Evolutionary conservation across 2,797 vertebrate species (phyloP), one percentile per base, ranked within the genome.

Genomic region (Bufotes viridis): DNA sequence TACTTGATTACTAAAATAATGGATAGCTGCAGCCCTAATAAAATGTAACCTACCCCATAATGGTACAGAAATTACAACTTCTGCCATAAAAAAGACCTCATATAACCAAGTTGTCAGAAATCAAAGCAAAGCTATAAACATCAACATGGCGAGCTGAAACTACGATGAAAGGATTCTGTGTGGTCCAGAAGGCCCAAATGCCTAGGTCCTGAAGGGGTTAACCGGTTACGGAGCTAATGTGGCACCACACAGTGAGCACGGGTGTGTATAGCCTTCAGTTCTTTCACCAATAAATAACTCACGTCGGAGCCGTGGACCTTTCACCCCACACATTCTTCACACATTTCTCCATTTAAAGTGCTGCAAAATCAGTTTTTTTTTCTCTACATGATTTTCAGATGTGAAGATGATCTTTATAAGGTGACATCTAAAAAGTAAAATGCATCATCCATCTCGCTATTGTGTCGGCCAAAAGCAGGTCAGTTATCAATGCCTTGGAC

Each of bases 311-410:
- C 4, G 24, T 5, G 22, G 63, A 65, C 80, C 61, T 81, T 81
- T 67, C 60, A 65, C 80, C 80, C 58, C 9, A 67, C 29, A 81
- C 80, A 81, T 81, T 67, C 60, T 67, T 81, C 20, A 53, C 61
- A 81, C 60, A 53, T 81, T 60, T 49, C 18, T 65, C 67, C 65
- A 67, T 29, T 81, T 65, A 22, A 42, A 81, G 53, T 81, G 24
- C 10, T 2, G 57, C 17, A 78, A 78, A 24, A 11, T 55, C 11
- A 9, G 57, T 61, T 34, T 26, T 79, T 15, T 26, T 24, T 26
- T 14, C 26, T 57, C n/a, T 17, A 78, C 18, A 61, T 11, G 11
- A 60, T 12, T 42, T 42, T 24, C n/a, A 63, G 15, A 61, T 60
- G 57, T 80, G 24, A 15, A 26, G 14, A 26, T 14, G 24, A 10